phyloP scores from a whole-genome alignment of 1,140 invertebrate genomes.

The Drosophila pachea region DNA sequence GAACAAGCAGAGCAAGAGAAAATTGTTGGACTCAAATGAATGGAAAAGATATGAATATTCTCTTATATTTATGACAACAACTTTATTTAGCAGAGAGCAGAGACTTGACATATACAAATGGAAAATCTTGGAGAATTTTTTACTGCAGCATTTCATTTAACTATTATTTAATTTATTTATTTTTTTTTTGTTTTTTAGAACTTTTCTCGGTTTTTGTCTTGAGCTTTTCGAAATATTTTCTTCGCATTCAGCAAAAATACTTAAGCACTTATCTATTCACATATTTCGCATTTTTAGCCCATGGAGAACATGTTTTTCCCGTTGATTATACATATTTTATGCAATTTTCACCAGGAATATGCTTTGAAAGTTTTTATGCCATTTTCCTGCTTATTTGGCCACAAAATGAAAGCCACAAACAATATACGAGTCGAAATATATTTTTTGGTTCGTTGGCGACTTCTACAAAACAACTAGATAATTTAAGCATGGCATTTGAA shows the following conservation, averaged over 20 bases:
- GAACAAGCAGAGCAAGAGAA: slow-evolving; percentile 13
- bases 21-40: slow-evolving; percentile 38
- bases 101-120: slow-evolving; percentile 26
- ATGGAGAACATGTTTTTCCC: neutral
- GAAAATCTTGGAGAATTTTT: no score
- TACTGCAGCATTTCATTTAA: no score
- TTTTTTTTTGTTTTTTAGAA: no score
- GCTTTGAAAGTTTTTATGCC: neutral
- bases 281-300: neutral
- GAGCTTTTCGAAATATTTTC: no score
- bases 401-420: neutral
- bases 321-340: neutral
- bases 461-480: slow-evolving; percentile 12
- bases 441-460: slow-evolving; percentile 6
- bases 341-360: neutral
- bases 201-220: no score
- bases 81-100: no score
- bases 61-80: no score
- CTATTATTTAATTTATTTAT: no score
- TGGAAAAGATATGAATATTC: slow-evolving; percentile 2
- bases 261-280: neutral
- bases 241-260: neutral
- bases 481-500: slow-evolving; percentile 13
- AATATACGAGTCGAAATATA: neutral
- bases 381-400: neutral